Base-by-base conservation (phyloP, 2,888 invertebrate genomes). In the Platycheirus rosarum region DNA sequence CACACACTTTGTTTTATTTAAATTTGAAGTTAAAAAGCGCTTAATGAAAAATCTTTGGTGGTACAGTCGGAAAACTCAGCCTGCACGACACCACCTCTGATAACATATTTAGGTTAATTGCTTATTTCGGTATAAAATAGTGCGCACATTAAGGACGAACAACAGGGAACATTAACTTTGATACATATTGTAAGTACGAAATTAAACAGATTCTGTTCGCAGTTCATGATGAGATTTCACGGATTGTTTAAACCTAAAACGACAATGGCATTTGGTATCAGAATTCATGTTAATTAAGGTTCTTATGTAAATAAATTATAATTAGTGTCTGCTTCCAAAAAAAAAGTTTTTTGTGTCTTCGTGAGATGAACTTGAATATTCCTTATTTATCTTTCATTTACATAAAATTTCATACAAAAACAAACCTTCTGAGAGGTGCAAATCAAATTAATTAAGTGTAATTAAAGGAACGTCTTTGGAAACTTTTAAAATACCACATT, bases 261-360 rank as follows among this genome's bases (percentile, higher is more conserved):
- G 23, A 11, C 16, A 16, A 32, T 32, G 16, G 32, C 32, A 51
- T 20, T 48, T 23, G 23, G 14, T 26, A 26, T 23, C 26, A 57
- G 14, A 2, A 14, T 26, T 57, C 23, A 57, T 37, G 55, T 55
- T 37, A 40, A 55, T 55, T 37, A 37, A 14, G 40, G 57, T 23
- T 57, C 20, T 57, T 26, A 57, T n/a, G n/a, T 23, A 55, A 40
- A 57, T 40, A 57, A 57, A 57, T 57, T 57, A 11, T 57, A 57
- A 40, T 57, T 40, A 40, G 40, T 23, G 40, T 57, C 26, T 23
- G 20, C 20, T 23, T 37, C 20, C 35, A 37, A 8, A 9, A 23
- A 13, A 11, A 8, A 3, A 1, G 0, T 18, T 16, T 13, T 7
- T 26, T 40, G 2, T 13, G 9, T 40, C 13, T 9, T 2, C 7